These are phyloP conservation scores for Diadophis punctatus DNA, from an alignment of 2,113 vertebrate species.

Conservation along the genomic window DNA sequence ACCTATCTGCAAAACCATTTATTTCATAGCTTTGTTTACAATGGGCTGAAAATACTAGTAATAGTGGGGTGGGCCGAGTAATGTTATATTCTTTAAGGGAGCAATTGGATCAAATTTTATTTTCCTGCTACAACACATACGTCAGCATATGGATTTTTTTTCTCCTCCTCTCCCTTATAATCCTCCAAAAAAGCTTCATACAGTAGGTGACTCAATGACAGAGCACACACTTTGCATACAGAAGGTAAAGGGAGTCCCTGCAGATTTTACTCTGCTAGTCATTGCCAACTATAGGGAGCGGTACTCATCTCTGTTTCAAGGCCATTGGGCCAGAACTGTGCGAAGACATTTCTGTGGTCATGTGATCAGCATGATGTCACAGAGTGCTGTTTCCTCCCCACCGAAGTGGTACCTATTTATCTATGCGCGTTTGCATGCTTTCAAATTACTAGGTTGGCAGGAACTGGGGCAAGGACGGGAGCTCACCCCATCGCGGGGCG, in stretches of 20 bases:
- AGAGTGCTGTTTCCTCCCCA: background rate
- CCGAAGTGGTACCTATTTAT: background rate
- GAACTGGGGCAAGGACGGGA: background rate
- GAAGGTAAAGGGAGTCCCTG: background rate
- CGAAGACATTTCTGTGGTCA: background rate
- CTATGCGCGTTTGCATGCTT: background rate
- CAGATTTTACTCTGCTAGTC: background rate
- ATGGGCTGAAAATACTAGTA: background rate
- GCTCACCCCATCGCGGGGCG: background rate
- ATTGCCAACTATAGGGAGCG: background rate
- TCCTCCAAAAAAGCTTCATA: background rate
- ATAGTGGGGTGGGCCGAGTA: background rate
- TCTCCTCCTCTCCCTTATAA: background rate
- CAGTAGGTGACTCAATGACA: background rate
- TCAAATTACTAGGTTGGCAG: background rate
- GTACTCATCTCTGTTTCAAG: background rate
- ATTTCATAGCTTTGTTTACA: background rate
- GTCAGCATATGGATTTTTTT: background rate
- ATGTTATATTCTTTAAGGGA: too few relatives aligned
- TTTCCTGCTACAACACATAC: background rate
- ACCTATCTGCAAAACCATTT: background rate
- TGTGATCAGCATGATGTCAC: background rate
- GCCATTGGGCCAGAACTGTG: background rate
- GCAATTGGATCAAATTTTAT: background rate
- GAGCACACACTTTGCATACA: background rate